Evolutionary conservation across 2,888 invertebrate species (phyloP), one percentile per base, ranked within the genome.

Genomic region (Limnephilus lunatus): DNA sequence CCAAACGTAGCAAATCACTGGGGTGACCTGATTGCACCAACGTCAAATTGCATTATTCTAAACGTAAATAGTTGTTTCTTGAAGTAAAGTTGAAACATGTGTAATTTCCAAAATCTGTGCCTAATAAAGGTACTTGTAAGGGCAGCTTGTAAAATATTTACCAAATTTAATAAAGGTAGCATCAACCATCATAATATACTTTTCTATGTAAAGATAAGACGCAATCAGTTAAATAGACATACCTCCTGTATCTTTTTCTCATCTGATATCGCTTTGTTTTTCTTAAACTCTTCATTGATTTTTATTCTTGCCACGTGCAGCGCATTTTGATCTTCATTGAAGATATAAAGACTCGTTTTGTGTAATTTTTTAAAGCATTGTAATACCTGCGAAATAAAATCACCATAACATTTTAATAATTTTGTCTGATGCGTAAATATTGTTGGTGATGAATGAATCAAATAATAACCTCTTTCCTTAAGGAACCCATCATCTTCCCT

Each of bases 271-370:
- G 96, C 94, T 94, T 96, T 97, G 94, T 98, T 97, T 95, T 97
- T 97, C 93, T 95, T 96, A 95, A 97, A 98, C 94, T 97, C 97
- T 89, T 97, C 97, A 95, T 98, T 98, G 92, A 98, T 98, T 95
- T 97, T 97, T n/a, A 95, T 94, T 94, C 98, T 96, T 2, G 97
- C 97, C 93, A 97, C 97, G 93, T 94, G 94, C 83, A 98, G 95
- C 0, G 98, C 97, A 92, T 94, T 95, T 25, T 95, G 94, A 94
- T 98, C 98, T 25, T 97, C 97, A 91, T 96, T 94, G 95, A 98
- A 98, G 31, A 97, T 97, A 92, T 95, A 95, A 94, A 97, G 94
- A 91, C 98, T 96, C 0, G 98, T 97, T 94, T 96, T 96, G 94
- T 98, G 98, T 12, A 98, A 95, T 92, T 96, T 96, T 95, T 98